These are phyloP conservation scores for Choristoneura rosaceana DNA, from an alignment of 2,888 invertebrate genomes.

Conservation along the genomic window DNA sequence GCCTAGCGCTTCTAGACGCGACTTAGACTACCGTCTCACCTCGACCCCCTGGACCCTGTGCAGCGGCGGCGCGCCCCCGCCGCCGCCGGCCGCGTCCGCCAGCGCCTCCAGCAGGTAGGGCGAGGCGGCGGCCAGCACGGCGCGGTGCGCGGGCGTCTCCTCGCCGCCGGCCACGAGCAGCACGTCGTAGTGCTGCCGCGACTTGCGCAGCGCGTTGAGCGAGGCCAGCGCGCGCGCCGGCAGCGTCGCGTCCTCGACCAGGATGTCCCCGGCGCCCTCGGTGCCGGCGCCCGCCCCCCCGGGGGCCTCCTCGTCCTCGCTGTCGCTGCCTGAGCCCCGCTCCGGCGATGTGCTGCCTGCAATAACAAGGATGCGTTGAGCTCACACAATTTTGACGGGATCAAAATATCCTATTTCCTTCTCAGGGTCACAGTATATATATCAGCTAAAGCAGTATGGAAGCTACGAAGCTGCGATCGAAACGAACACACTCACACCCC, in stretches of 20 bases:
- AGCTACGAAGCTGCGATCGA: no score
- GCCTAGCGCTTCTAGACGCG: no score
- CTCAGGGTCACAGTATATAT: no score
- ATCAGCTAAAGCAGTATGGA: no score
- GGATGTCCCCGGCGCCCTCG: constrained; percentile 70
- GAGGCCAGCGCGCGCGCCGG: constrained; percentile 87
- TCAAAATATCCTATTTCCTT: no score
- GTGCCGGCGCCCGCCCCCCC: constrained; percentile 55
- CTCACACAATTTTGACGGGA: no score
- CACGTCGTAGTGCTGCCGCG: constrained; percentile 94
- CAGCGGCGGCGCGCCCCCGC: constrained; percentile 51
- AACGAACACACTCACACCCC: no score
- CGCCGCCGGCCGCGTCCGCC: constrained; percentile 79
- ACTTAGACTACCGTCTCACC: no score
- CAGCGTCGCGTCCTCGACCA: constrained; percentile 85
- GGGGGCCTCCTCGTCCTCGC: constrained; percentile 24
- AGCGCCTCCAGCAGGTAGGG: constrained; percentile 92
- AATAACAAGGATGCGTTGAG: not conserved
- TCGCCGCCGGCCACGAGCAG: constrained; percentile 89
- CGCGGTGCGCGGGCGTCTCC: constrained; percentile 89
- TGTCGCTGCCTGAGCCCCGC: constrained; percentile 34
- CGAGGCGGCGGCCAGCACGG: constrained; percentile 92
- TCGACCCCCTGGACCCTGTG: constrained; percentile 59
- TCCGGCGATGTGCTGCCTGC: constrained; percentile 36
- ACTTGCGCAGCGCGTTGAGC: constrained; percentile 92